Evolutionary conservation across 2,888 invertebrate species (phyloP).

Genomic region (Cephus nigrinus): DNA sequence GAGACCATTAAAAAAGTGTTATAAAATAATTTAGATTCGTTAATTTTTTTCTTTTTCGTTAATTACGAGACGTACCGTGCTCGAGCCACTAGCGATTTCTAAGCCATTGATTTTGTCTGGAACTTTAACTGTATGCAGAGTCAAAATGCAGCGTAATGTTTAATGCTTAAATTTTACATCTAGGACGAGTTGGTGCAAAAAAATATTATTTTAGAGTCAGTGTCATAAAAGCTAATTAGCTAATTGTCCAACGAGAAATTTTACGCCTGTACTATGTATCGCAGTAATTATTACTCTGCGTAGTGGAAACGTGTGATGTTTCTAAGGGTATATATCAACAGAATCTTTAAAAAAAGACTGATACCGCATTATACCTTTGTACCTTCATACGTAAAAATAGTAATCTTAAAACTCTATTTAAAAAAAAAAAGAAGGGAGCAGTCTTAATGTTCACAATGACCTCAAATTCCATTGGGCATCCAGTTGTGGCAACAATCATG

Average conservation of each 20-base stretch:
- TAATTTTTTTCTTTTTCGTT: conserved; percentile 15
- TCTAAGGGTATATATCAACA: not conserved
- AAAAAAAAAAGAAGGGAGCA: not conserved
- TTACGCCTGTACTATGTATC: not conserved
- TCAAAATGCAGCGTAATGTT: conserved; percentile 12
- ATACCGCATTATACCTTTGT: not conserved
- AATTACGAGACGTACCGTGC: conserved; percentile 14
- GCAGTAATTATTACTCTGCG: not conserved
- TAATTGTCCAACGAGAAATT: conserved; percentile 4
- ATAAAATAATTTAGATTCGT: conserved; percentile 28
- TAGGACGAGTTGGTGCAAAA: conserved; percentile 1
- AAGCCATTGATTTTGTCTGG: not conserved
- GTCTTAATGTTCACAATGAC: not conserved
- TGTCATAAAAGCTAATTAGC: conserved; percentile 12
- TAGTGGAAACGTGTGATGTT: not conserved
- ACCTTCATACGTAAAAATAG: not conserved
- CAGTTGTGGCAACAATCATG: not conserved
- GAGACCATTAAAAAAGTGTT: conserved; percentile 6
- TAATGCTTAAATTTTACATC: conserved; percentile 3
- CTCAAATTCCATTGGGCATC: not conserved
- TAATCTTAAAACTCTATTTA: not conserved
- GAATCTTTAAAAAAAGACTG: not conserved
- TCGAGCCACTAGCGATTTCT: conserved; percentile 13
- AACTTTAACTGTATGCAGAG: conserved; percentile 25
- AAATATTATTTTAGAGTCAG: not conserved